Evolutionary conservation across 2,888 invertebrate genomes (phyloP), one percentile per base, ranked within the genome.

Genomic region (Biston betularia): DNA sequence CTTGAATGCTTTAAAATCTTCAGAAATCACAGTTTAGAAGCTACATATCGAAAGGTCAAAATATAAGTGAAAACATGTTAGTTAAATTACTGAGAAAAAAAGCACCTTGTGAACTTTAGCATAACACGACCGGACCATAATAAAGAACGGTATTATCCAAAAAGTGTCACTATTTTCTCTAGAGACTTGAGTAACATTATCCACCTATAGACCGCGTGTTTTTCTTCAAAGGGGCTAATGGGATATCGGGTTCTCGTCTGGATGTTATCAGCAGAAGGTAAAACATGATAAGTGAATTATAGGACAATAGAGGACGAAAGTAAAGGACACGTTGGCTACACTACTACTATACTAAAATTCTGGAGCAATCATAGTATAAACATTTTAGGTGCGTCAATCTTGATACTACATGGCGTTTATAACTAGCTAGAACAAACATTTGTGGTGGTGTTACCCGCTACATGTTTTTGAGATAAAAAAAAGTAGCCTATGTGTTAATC

Each of bases 191-290:
- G 48, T 65, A 61, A 60, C 50, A 54, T 60, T 50, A 61, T 49
- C 54, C 44, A 14, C 48, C 62, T 15, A n/a, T 60, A 15, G 35
- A 42, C 45, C 34, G 42, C 46, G 55, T 65, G 65, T 60, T 65
- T 65, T 65, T 65, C 55, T 76, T 70, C 71, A 64, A 69, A 63
- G 75, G 76, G 80, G 79, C 76, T 82, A 81, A 81, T 82, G 78
- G 75, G 65, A 69, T 66, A 77, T 78, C 72, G 74, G 75, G 69
- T 76, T 74, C 70, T 58, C 77, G 33, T 48, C 75, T 75, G 76
- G 53, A 68, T 70, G 69, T 70, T 73, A 73, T 78, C 73, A 75
- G 34, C 53, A 61, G 38, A 33, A 46, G 46, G 49, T 46, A 57
- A 40, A 53, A 49, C 50, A 40, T 15, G 45, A 59, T 50, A 58